phyloP scores from a whole-genome alignment of 2,888 invertebrate species.

The Lasioglossum villosulum region DNA sequence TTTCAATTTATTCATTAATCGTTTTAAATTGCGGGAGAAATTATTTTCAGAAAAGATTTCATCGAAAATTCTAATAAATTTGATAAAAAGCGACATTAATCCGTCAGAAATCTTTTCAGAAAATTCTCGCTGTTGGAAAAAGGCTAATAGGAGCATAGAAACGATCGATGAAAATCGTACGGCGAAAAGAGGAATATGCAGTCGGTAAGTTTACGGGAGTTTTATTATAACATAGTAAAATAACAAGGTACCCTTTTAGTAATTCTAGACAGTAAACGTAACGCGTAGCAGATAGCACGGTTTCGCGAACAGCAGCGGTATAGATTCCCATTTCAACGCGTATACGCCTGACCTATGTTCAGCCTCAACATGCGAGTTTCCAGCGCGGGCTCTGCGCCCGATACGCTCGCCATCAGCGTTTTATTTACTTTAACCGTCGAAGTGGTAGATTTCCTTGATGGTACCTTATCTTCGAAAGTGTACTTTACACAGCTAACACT shows the following conservation, averaged over 20 bases:
- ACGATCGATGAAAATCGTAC: not conserved
- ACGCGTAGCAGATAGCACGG: not conserved
- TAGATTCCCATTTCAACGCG: not conserved
- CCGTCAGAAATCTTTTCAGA: not conserved
- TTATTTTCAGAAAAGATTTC: not conserved
- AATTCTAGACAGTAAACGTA: constrained; percentile 1
- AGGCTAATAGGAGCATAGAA: not conserved
- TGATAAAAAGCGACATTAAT: not conserved
- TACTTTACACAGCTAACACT: constrained; percentile 23
- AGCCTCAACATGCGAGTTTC: not conserved
- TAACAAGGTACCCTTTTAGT: constrained; percentile 5
- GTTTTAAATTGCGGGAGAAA: not conserved
- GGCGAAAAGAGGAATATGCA: not conserved
- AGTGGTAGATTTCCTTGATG: constrained; percentile 29
- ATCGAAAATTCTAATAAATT: too few species aligned
- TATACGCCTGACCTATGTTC: not conserved
- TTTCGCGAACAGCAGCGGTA: not conserved
- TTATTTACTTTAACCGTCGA: constrained; percentile 24
- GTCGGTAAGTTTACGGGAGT: not conserved
- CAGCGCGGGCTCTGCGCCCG: not conserved
- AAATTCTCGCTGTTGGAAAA: not conserved
- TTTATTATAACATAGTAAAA: not conserved
- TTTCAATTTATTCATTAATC: not conserved
- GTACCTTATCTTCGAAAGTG: constrained; percentile 14
- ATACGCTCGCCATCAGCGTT: constrained; percentile 28